Percentiles rank a stretch among this genome's conserved stretches.
Evolutionary conservation across 2,113 vertebrate genomes (phyloP).

Genomic region (Sylvilagus bachmani): DNA sequence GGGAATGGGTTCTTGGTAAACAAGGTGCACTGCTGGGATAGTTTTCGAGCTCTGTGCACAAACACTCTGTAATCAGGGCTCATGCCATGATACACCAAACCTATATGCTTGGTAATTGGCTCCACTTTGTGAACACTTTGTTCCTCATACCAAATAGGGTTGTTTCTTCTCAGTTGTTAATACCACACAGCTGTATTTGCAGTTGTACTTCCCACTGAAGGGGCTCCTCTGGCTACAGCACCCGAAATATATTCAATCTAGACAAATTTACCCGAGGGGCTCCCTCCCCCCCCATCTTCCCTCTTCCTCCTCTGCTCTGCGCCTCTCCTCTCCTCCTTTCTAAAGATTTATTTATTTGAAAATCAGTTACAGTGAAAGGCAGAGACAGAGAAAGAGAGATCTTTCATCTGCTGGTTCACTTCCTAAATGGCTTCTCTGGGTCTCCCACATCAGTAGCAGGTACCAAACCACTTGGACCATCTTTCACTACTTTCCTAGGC

Average conservation of each 20-base stretch:
- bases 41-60: constrained; percentile 96
- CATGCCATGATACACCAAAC: constrained; percentile 99
- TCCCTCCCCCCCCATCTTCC: constrained; percentile 64
- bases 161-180: constrained; percentile 99
- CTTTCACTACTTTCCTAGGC: too few relatives aligned
- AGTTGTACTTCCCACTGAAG: constrained; percentile 98
- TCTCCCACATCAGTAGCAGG: too few relatives aligned
- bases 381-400: too few relatives aligned
- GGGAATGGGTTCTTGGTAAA: constrained; percentile 98
- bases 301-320: rapidly evolving
- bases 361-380: too few relatives aligned
- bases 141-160: constrained; percentile 98
- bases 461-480: too few relatives aligned
- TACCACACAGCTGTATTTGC: constrained; percentile 95
- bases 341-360: background rate
- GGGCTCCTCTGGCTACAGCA: constrained; percentile 98
- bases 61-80: constrained; percentile 99
- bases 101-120: constrained; percentile 98
- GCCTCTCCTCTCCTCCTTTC: rapidly evolving
- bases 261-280: constrained; percentile 98
- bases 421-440: too few relatives aligned
- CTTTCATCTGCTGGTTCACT: too few relatives aligned
- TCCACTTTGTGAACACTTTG: constrained; percentile 99
- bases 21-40: constrained; percentile 98
- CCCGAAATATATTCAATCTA: constrained; percentile 99